Conservation (phyloP, 2,797 vertebrate species). For the Phrynocephalus forsythii region DNA sequence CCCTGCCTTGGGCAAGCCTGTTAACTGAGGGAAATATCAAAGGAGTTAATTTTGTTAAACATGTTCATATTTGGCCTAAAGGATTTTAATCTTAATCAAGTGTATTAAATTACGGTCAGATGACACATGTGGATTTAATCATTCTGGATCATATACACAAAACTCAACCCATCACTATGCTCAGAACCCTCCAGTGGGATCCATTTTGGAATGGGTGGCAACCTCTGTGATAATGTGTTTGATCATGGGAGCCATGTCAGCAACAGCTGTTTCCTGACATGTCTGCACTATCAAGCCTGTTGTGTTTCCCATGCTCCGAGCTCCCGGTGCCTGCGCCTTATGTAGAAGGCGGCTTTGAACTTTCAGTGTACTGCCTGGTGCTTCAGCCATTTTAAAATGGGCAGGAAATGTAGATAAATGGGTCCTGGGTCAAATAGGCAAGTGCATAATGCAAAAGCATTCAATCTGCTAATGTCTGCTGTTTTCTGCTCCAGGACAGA, state of each 20-base stretch:
- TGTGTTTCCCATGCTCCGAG: slow-evolving; percentile 67
- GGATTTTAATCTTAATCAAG: background rate
- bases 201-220: slow-evolving; percentile 14
- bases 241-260: slow-evolving; percentile 53
- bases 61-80: background rate
- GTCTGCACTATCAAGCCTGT: slow-evolving; percentile 38
- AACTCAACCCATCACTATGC: background rate
- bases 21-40: background rate
- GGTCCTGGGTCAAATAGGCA: slow-evolving; percentile 56
- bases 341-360: slow-evolving; percentile 75
- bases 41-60: background rate
- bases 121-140: background rate
- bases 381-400: slow-evolving; percentile 48
- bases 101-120: too few species aligned
- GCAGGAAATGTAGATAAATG: slow-evolving; percentile 69
- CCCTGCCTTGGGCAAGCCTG: background rate
- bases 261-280: slow-evolving; percentile 68
- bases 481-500: slow-evolving; percentile 33
- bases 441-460: slow-evolving; percentile 24
- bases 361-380: slow-evolving; percentile 52
- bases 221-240: slow-evolving; percentile 13
- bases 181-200: slow-evolving; percentile 33
- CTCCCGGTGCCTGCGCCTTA: slow-evolving; percentile 42
- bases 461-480: slow-evolving; percentile 47
- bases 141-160: background rate